These are phyloP conservation scores for Thunnus thynnus DNA, from an alignment of 2,113 vertebrate genomes.

Conservation along the genomic window DNA sequence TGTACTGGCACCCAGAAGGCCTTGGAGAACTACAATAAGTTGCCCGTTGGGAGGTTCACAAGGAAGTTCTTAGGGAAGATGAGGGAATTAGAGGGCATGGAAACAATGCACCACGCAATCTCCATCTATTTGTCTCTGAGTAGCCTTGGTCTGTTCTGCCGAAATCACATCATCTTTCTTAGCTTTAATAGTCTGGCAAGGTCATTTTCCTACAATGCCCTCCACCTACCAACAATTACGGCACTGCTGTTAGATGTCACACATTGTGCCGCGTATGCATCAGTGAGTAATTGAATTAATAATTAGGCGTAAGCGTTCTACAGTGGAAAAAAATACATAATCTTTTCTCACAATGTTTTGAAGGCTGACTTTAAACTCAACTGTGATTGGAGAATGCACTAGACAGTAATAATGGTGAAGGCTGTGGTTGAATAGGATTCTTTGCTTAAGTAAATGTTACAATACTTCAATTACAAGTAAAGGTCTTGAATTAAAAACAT, in stretches of 20 bases:
- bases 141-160: conserved; percentile 37
- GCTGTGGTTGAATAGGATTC: too few relatives aligned
- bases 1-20: conserved; percentile 26
- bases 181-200: conserved; percentile 52
- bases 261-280: conserved; percentile 13
- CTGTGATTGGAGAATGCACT: too few relatives aligned
- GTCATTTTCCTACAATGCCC: conserved; percentile 46
- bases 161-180: conserved; percentile 47
- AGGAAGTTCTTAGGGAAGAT: conserved; percentile 16
- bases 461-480: too few relatives aligned
- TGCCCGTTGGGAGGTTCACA: conserved; percentile 17
- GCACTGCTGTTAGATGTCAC: conserved; percentile 42
- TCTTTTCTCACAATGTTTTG: not conserved
- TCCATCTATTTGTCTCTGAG: conserved; percentile 43
- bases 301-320: conserved; percentile 18
- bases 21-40: conserved; percentile 43
- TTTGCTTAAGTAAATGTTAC: too few relatives aligned
- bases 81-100: conserved; percentile 23
- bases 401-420: too few relatives aligned
- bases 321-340: not conserved
- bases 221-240: conserved; percentile 57
- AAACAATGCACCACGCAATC: conserved; percentile 45
- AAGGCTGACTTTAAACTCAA: too few relatives aligned
- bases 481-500: too few relatives aligned
- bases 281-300: conserved; percentile 36